Evolutionary conservation across 2,113 vertebrate species (phyloP).

Genomic region (Cairina moschata): DNA sequence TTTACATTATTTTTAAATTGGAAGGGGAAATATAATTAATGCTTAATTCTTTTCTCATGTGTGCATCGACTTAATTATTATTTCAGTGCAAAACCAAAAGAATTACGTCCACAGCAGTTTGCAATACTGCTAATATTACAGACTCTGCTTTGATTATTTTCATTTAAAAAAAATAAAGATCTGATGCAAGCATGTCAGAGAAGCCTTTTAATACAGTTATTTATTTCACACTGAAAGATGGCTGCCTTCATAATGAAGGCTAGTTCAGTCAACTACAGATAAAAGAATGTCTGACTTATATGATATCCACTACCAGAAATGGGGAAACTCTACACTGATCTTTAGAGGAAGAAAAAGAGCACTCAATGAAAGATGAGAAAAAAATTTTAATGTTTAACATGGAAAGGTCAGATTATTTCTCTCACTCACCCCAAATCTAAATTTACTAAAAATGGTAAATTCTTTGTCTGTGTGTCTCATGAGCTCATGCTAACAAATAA

Average conservation of each 20-base stretch:
- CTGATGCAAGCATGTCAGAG: not conserved
- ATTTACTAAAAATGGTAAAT: not conserved
- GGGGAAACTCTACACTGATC: not conserved
- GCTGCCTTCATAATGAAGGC: not conserved
- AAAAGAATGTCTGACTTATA: not conserved
- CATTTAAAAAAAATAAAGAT: constrained; percentile 29
- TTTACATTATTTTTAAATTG: not conserved
- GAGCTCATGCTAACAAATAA: not conserved
- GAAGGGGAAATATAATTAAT: not conserved
- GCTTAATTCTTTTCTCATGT: not conserved
- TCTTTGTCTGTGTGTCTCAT: accelerated
- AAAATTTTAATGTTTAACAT: not conserved
- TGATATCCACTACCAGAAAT: not conserved
- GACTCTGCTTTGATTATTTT: not conserved
- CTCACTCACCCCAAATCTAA: not conserved
- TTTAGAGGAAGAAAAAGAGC: not conserved
- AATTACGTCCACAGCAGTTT: not conserved
- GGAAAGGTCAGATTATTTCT: not conserved
- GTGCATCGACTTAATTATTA: not conserved
- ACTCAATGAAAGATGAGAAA: not conserved
- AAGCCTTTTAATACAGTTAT: constrained; percentile 14
- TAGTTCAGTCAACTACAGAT: not conserved
- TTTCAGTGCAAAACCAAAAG: not conserved
- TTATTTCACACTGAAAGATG: not conserved
- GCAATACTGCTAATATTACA: not conserved